Base-by-base conservation (phyloP, 2,888 invertebrate species). In the Toxonevra muliebris region DNA sequence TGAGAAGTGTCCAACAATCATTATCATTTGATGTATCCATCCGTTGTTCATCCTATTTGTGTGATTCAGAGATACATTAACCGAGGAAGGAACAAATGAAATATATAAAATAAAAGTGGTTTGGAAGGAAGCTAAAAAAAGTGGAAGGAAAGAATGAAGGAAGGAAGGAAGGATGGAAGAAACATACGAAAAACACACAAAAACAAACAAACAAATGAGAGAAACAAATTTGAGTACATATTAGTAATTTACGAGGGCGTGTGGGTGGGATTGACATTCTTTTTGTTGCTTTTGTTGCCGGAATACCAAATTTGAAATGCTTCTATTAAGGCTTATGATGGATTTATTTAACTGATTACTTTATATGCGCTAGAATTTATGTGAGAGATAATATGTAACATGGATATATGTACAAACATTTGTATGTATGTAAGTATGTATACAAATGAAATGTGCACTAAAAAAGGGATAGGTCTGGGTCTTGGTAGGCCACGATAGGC, bases 261-360 rank as follows among this genome's bases (percentile, higher is more conserved):
- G 48, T 48, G 48, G 15, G 48, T 48, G 48, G 11, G 48, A 48
- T n/a, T 30, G 30, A 15, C 11, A 48, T 2, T 48, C 48, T 7
- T 7, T n/a, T 7, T 8, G 48, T 48, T 15, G 15, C 5, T 8
- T 48, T 13, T 48, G 48, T 15, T 48, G 48, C 11, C 10, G 15
- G 15, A 7, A 48, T 48, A 30, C 30, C 30, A 48, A 7, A 48
- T 48, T 48, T 48, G 5, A 48, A 48, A 48, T 15, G 10, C 11
- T 48, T 13, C 48, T 11, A 48, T 48, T 48, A 4, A 15, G 48
- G 5, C 15, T 4, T 48, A 48, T 48, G 48, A 48, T 48, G 48
- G 48, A 48, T 48, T 48, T 8, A 48, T 48, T 48, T 48, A 48
- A 48, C 48, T 48, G 48, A 48, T 48, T 48, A 7, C 10, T 48